Evolutionary conservation across 2,113 vertebrate genomes (phyloP), one percentile per base, ranked within the genome.

Genomic region (Synchiropus splendidus): DNA sequence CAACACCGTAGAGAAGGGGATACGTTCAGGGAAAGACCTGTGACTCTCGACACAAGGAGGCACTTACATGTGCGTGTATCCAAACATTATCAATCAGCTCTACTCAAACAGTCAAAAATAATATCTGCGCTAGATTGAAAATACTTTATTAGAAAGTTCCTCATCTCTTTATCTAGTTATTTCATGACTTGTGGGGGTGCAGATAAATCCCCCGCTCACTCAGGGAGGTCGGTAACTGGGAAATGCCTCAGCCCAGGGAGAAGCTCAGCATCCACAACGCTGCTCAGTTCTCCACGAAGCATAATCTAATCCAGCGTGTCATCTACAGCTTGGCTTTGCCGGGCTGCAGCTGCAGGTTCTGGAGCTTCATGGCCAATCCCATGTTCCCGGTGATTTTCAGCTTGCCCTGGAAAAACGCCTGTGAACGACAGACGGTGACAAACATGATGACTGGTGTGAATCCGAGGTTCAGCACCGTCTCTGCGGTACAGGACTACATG

Each of bases 401-500:
- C 76, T 94, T 98, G n/a, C 94, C 95, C 84, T 98, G 92, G 79
- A 98, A 95, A 75, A 95, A 98, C 1, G 93, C 95, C 95, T 87
- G 66, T 2, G 31, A 40, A 54, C 9, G 15, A 54, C 12, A 58
- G 6, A 43, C 34, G 15, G 51, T 14, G 15, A 36, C 6, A 37
- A 16, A 63, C 48, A 54, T 39, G 10, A 18, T 27, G 42, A 30
- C 36, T 31, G 36, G 17, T 55, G 12, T 39, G n/a, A 40, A 39
- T 37, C 17, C 17, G 31, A 42, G 9, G 49, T 36, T 1, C 6
- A 1, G 18, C 16, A 41, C 1, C 6, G 15, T 42, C 40, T 31
- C 54, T 14, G n/a, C 9, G 15, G 8, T 12, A 43, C 36, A 21
- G 42, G 58, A 49, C 40, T 27, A 38, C 35, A 48, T 21, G 42